phyloP scores from a whole-genome alignment of 2,797 vertebrate species.

The Girardinus metallicus region DNA sequence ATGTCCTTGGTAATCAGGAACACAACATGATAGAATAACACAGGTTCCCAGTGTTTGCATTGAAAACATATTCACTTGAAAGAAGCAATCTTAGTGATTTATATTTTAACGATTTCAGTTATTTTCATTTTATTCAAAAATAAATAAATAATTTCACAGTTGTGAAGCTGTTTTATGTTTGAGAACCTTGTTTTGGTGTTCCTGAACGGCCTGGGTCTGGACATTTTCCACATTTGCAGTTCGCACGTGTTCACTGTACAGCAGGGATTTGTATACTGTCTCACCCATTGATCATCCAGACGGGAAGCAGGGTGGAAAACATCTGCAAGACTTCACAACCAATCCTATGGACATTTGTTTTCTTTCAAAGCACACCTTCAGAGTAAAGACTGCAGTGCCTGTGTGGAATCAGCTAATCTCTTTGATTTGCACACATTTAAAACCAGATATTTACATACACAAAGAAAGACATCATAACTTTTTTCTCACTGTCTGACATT shows the following conservation, averaged over 20 bases:
- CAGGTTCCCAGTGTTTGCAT: neutral
- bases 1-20: neutral
- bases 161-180: neutral
- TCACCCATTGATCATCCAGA: conserved; percentile 6
- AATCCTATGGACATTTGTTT: neutral
- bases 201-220: neutral
- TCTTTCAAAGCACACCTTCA: neutral
- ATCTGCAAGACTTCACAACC: neutral
- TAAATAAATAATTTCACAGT: too few relatives aligned
- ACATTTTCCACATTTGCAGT: neutral
- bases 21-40: neutral
- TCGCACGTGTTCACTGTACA: neutral
- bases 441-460: neutral
- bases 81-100: neutral
- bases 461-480: neutral
- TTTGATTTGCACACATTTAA: neutral
- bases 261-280: conserved; percentile 1
- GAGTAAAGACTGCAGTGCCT: neutral
- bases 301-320: conserved; percentile 4
- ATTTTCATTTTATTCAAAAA: neutral
- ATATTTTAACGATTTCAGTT: neutral
- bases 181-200: neutral
- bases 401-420: neutral
- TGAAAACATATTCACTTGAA: neutral
- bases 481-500: neutral